Evolutionary conservation across 2,888 invertebrate species (phyloP).

Genomic region (Spatulosminthurus flaviceps): DNA sequence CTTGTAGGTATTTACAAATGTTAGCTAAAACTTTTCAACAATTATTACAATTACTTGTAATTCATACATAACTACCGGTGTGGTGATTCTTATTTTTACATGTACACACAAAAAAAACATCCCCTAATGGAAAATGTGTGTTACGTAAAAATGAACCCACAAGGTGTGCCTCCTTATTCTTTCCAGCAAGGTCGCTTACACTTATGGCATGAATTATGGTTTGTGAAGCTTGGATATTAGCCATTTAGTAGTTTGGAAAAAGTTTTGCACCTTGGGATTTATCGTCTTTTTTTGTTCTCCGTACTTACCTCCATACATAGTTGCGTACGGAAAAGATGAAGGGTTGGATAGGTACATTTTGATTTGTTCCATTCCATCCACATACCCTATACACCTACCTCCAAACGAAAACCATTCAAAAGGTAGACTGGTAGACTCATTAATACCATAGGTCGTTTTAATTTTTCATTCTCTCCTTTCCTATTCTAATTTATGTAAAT

Average conservation of each 20-base stretch:
- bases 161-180: conserved; percentile 5
- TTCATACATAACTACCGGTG: no score
- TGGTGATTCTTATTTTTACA: no score
- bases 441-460: background rate
- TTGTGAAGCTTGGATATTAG: background rate
- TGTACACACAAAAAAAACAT: no score
- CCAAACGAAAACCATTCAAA: no score
- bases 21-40: no score
- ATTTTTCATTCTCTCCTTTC: background rate
- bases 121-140: no score
- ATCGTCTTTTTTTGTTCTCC: conserved; percentile 9
- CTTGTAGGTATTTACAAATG: no score
- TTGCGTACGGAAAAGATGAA: conserved; percentile 11
- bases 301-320: no score
- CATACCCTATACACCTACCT: background rate
- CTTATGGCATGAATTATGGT: conserved; percentile 29
- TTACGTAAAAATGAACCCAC: background rate
- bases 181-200: conserved; percentile 40
- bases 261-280: conserved; percentile 37
- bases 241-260: background rate
- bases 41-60: no score
- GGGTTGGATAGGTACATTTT: background rate
- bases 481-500: conserved; percentile 7
- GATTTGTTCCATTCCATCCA: background rate
- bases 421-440: no score